Percentiles rank a stretch among this genome's conserved stretches.
These are phyloP conservation scores for Hydrocynus forskahlii DNA, from an alignment of 2,797 vertebrate genomes.

Conservation along the genomic window DNA sequence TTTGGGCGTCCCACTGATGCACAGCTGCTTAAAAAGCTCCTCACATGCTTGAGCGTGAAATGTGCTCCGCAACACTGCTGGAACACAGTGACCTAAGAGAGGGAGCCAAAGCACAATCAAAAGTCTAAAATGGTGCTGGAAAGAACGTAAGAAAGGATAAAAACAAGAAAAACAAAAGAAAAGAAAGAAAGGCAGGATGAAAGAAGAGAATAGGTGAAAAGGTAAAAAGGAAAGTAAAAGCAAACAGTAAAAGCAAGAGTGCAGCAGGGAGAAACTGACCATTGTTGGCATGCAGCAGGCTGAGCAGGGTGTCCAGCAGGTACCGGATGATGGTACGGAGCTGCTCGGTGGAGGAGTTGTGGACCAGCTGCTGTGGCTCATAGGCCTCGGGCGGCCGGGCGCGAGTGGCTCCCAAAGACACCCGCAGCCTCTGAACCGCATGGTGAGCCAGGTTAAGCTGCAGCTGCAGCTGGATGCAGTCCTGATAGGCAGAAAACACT, in stretches of 20 bases:
- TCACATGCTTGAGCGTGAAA: slow-evolving; percentile 97
- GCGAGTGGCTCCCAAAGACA: slow-evolving; percentile 90
- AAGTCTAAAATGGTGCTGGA: neutral
- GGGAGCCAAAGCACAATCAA: neutral
- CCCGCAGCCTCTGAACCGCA: slow-evolving; percentile 92
- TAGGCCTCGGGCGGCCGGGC: slow-evolving; percentile 76
- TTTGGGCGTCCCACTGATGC: slow-evolving; percentile 97
- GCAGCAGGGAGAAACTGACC: slow-evolving; percentile 75
- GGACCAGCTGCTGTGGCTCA: slow-evolving; percentile 86
- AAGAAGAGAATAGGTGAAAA: neutral
- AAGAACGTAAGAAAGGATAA: neutral
- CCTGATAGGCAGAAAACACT: slow-evolving; percentile 98
- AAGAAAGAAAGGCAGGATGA: neutral
- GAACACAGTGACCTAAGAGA: slow-evolving; percentile 91
- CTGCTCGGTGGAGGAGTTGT: slow-evolving; percentile 94
- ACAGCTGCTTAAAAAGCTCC: slow-evolving; percentile 97
- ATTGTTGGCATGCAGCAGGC: slow-evolving; percentile 93
- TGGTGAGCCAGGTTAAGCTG: slow-evolving; percentile 97
- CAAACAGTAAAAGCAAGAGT: neutral
- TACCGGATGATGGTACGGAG: slow-evolving; percentile 96
- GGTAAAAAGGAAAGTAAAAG: neutral
- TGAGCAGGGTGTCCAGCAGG: slow-evolving; percentile 95
- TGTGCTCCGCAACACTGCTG: slow-evolving; percentile 93
- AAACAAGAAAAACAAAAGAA: neutral
- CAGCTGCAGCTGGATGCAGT: slow-evolving; percentile 97